A percentile compares a stretch with the other conserved stretches of the same genome.
Evolutionary conservation across 2,113 vertebrate genomes (phyloP).

Genomic region (Aramus guarauna): DNA sequence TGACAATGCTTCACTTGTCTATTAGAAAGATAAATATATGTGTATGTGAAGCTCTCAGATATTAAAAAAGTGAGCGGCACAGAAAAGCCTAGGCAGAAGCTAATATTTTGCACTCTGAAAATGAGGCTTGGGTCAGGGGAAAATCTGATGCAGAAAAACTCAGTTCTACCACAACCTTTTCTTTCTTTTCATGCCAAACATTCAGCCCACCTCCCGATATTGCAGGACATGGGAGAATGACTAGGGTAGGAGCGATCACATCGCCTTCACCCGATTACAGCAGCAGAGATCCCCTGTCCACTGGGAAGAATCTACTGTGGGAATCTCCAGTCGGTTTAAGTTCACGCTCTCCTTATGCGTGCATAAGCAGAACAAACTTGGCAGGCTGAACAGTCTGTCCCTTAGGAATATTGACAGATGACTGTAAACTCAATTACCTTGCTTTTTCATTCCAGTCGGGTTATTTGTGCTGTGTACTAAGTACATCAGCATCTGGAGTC

Average conservation of each 20-base stretch:
- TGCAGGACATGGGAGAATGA: neutral
- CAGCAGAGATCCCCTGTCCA: neutral
- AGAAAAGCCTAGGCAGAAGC: neutral
- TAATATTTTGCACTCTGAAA: neutral
- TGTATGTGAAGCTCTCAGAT: neutral
- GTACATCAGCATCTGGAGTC: conserved; percentile 25
- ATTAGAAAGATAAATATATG: neutral
- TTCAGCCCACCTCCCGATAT: neutral
- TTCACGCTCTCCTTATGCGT: neutral
- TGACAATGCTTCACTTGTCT: neutral
- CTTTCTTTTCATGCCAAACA: neutral
- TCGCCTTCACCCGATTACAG: neutral
- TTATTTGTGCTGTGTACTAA: neutral
- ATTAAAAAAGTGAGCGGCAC: neutral
- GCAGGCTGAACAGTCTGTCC: conserved; percentile 1
- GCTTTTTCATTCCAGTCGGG: neutral
- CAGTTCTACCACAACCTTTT: neutral
- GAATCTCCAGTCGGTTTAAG: neutral
- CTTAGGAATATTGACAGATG: conserved; percentile 34
- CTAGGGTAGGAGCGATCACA: neutral
- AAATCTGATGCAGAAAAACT: neutral
- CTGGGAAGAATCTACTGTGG: neutral
- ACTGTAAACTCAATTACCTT: conserved; percentile 34
- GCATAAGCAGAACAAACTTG: conserved; percentile 16
- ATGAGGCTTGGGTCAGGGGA: neutral